These are phyloP conservation scores for Notospermus geniculatus DNA, from an alignment of 1,140 invertebrate species.

Conservation along the genomic window DNA sequence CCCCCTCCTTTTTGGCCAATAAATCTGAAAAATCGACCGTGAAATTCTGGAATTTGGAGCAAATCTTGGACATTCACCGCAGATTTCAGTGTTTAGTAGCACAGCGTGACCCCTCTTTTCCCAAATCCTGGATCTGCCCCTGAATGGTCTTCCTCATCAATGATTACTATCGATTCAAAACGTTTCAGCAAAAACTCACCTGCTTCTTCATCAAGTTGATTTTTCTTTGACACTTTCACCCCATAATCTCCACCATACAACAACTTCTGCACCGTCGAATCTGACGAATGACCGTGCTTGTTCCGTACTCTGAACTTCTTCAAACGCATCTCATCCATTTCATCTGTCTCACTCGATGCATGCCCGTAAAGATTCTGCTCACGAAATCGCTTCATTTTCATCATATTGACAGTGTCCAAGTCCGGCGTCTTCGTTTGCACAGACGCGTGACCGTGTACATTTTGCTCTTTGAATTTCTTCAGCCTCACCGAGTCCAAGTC, in stretches of 20 bases:
- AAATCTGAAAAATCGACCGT: too few species aligned
- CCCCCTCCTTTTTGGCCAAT: background rate
- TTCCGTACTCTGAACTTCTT: slow-evolving; percentile 42
- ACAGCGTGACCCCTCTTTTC: too few species aligned
- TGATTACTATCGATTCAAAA: background rate
- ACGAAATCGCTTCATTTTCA: background rate
- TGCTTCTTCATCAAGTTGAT: background rate
- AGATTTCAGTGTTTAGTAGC: too few species aligned
- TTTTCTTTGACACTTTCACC: background rate
- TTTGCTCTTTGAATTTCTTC: slow-evolving; percentile 38
- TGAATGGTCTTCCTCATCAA: background rate
- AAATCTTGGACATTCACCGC: background rate
- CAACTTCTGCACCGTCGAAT: slow-evolving; percentile 48
- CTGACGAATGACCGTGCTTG: slow-evolving; percentile 44
- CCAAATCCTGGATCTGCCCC: too few species aligned
- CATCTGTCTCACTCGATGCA: background rate
- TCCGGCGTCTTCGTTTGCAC: too few species aligned
- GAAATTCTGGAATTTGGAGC: background rate
- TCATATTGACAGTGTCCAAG: too few species aligned
- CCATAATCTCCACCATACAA: slow-evolving; percentile 36
- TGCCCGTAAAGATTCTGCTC: background rate
- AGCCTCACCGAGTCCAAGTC: slow-evolving; percentile 33
- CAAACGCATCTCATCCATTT: slow-evolving; percentile 24
- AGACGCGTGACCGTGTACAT: slow-evolving; percentile 38
- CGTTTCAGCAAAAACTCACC: background rate